Base-by-base conservation (phyloP, 1,140 invertebrate species). In the Pristionchus pacificus region DNA sequence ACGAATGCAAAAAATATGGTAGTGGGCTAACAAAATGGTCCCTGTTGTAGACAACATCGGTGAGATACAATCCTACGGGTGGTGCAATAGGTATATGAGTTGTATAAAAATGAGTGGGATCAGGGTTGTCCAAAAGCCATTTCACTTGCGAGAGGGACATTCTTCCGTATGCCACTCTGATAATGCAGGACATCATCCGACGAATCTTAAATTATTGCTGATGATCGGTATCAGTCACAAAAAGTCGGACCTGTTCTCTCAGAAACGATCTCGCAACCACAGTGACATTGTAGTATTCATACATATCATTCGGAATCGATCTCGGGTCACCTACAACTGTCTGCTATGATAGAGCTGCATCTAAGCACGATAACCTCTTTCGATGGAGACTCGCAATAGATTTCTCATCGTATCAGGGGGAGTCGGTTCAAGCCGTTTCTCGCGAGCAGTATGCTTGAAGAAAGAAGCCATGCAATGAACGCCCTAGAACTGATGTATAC, bases 11-110 rank as follows among this genome's bases (percentile, higher is more conserved):
- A 63, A 32, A 66, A 33, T 71, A 76, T 14, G 78, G 78, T 1
- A 68, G n/a, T 13, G 78, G 78, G 15, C 77, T 49, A 29, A 55
- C 28, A 49, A 80, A 79, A 65, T 74, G 74, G 19, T 31, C n/a
- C 0, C 74, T 72, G 65, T 80, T 77, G 62, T 80, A 79, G 1
- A 78, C 77, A 14, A 79, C 78, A 65, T 79, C 79, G 25, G 77
- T 78, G 6, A 79, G 70, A 65, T 74, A 80, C 15, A 79, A 58
- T 13, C 78, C 78, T 27, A 74, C 55, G 3, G 78, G 72, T 19
- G 79, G 79, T 30, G 77, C 79, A 29, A 70, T 19, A 6, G 32
- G 62, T 31, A 80, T 61, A 15, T 62, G 25, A 1, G 57, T 27
- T 32, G 70, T 63, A 30, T 31, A 73, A 67, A 77, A 80, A 38